A percentile compares a stretch with the other conserved stretches of the same genome.
These are phyloP conservation scores for Cremastobaeus sp. DNA, from an alignment of 2,888 invertebrate species.

Conservation along the genomic window DNA sequence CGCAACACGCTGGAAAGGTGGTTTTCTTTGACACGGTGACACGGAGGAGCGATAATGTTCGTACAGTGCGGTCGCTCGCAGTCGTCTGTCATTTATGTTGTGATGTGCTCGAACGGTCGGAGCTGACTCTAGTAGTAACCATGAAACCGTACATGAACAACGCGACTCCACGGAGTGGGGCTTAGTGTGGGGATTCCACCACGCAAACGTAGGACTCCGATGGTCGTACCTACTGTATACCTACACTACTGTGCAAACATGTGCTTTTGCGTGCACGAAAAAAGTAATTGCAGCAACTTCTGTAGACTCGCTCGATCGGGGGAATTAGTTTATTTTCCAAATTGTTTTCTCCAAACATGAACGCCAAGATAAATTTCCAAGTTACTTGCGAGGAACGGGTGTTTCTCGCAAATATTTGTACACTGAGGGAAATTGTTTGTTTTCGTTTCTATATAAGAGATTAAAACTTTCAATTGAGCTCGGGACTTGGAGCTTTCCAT, in stretches of 20 bases:
- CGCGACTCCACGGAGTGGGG: conserved; percentile 1
- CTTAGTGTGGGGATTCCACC: conserved; percentile 34
- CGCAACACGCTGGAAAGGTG: conserved; percentile 12
- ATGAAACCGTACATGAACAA: conserved; percentile 55
- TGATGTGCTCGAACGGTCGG: conserved; percentile 49
- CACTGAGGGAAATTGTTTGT: too few species aligned
- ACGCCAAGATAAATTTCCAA: too few species aligned
- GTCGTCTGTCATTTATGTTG: conserved; percentile 48
- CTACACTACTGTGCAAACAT: conserved; percentile 25
- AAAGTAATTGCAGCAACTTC: conserved; percentile 11
- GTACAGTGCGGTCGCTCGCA: conserved; percentile 35
- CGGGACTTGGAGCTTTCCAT: too few species aligned
- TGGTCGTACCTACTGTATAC: too few species aligned
- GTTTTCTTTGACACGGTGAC: conserved; percentile 5
- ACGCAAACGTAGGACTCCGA: conserved; percentile 42
- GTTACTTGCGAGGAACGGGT: too few species aligned
- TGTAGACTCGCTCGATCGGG: conserved; percentile 17
- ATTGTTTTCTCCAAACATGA: too few species aligned
- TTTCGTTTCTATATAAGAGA: too few species aligned
- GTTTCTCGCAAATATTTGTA: too few species aligned
- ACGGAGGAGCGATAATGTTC: neutral
- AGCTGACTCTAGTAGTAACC: conserved; percentile 58
- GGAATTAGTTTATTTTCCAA: conserved; percentile 17
- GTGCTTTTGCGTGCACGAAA: conserved; percentile 26
- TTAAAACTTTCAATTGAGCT: too few species aligned